These are phyloP conservation scores for Tetropium fuscum DNA, from an alignment of 2,888 invertebrate genomes.

Conservation along the genomic window DNA sequence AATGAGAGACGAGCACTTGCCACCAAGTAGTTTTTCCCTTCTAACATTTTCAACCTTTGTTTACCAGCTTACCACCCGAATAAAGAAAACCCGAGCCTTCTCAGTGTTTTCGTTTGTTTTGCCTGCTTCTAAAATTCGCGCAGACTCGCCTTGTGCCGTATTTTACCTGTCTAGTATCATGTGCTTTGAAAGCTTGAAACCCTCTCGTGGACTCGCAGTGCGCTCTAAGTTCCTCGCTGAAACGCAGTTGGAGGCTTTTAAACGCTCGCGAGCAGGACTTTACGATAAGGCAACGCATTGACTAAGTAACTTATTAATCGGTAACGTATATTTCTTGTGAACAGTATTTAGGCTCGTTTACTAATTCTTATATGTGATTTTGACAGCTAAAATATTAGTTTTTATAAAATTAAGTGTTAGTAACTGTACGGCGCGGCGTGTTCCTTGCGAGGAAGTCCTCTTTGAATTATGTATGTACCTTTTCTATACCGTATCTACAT, in stretches of 20 bases:
- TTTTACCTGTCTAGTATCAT: conserved; percentile 55
- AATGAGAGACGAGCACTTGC: conserved; percentile 30
- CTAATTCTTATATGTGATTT: too few species aligned
- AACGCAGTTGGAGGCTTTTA: conserved; percentile 30
- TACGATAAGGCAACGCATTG: too few species aligned
- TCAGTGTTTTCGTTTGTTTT: conserved; percentile 42
- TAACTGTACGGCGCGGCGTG: too few species aligned
- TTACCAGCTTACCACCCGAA: conserved; percentile 41
- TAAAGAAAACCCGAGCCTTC: conserved; percentile 32
- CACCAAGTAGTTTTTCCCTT: conserved; percentile 35
- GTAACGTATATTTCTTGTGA: too few species aligned
- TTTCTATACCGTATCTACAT: too few species aligned
- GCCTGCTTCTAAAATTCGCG: conserved; percentile 25
- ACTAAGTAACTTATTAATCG: too few species aligned
- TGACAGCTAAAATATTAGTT: too few species aligned
- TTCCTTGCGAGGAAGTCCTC: too few species aligned
- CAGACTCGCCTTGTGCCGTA: conserved; percentile 41
- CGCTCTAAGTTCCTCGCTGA: conserved; percentile 43
- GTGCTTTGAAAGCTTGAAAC: conserved; percentile 47
- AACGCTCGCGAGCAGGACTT: conserved; percentile 25
- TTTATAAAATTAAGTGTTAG: too few species aligned
- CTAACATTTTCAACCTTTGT: conserved; percentile 34
- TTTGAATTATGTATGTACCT: too few species aligned
- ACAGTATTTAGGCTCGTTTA: too few species aligned
- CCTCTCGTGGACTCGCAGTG: conserved; percentile 52